Evolutionary conservation across 2,888 invertebrate genomes (phyloP), one percentile per base, ranked within the genome.

Genomic region (Bruchidius siliquastri): DNA sequence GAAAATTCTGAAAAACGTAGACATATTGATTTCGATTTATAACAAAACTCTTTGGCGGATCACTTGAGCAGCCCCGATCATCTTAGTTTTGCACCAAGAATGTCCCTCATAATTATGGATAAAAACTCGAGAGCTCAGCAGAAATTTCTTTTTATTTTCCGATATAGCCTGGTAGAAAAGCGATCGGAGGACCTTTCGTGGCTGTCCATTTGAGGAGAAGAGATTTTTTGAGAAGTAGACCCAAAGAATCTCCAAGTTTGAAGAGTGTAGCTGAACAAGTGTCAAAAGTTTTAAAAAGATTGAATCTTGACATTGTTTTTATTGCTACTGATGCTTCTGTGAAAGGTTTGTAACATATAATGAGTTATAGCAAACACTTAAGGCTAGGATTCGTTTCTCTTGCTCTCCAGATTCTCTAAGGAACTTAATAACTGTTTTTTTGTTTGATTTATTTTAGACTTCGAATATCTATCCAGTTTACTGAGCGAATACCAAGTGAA

Each of bases 141-240:
- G n/a, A n/a, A n/a, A n/a, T 49, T 4, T 68, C 26, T 72, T 22
- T 22, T 71, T 13, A 0, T 18, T 32, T 20, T 2, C n/a, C n/a
- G n/a, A n/a, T n/a, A 75, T 77, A 89, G 86, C 84, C 84, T 0
- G 86, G 85, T 77, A 86, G 90, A 76, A 85, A 84, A 80, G 90
- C 91, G 0, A 82, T 82, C 72, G 92, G 95, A 72, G 90, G 91
- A 0, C 91, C 93, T 0, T 99, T 96, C 85, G 76, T 98, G 10
- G 91, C 93, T 69, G 91, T 94, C 0, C 99, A 99, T 87, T 89
- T 98, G 85, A 89, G 99, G 79, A 88, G 99, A 73, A 90, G 91
- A 76, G 99, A 99, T 87, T 99, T 98, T 86, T 87, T 95, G 0
- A 87, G 89, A 70, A 92, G 94, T 0, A 90, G 95, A 74, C 88